phyloP scores from a whole-genome alignment of 2,797 vertebrate species.

The Poecilia gillii region DNA sequence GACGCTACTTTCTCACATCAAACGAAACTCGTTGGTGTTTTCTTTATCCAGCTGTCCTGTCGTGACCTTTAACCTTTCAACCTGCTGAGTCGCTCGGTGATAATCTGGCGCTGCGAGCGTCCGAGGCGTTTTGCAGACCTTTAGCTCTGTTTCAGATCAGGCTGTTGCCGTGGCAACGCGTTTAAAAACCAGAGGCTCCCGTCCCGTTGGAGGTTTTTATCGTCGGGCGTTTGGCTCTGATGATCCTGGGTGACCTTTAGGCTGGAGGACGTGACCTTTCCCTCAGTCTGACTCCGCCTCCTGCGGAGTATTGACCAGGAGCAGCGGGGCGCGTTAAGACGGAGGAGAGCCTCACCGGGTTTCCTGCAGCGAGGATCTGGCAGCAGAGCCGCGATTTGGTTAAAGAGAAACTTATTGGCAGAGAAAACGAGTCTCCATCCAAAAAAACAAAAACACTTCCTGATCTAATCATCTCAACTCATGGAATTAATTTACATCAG shows the following conservation, averaged over 20 bases:
- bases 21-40: neutral
- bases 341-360: conserved; percentile 30
- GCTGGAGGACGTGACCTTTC: conserved; percentile 59
- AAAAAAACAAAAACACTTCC: conserved; percentile 17
- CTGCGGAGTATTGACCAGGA: conserved; percentile 61
- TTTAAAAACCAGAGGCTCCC: conserved; percentile 1
- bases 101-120: neutral
- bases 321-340: conserved; percentile 63
- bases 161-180: conserved; percentile 45
- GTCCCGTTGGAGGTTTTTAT: conserved; percentile 25
- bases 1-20: neutral
- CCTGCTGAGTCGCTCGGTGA: neutral
- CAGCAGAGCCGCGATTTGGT: neutral
- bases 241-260: conserved; percentile 59
- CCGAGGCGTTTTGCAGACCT: neutral
- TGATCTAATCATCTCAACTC: neutral
- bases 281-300: conserved; percentile 23
- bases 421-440: neutral
- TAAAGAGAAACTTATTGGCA: conserved; percentile 27
- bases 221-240: conserved; percentile 35
- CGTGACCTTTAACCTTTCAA: neutral
- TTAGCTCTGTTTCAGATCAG: conserved; percentile 4
- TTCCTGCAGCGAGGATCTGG: neutral
- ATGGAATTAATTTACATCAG: neutral
- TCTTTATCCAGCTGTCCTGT: neutral